Evolutionary conservation across 1,140 invertebrate species (phyloP).

Genomic region (Apis mellifera): DNA sequence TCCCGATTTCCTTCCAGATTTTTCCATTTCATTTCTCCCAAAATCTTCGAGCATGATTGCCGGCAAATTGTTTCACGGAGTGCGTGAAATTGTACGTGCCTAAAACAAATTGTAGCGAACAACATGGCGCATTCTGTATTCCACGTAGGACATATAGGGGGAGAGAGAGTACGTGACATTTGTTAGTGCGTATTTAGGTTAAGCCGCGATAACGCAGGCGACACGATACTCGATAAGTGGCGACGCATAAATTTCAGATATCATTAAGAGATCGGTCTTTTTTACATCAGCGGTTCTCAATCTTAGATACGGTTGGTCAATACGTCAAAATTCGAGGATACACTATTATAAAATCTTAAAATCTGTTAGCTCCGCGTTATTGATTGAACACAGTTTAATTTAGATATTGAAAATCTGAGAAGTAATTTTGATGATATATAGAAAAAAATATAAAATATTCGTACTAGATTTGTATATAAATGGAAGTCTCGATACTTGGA

Average conservation of each 20-base stretch:
- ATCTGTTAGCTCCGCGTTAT: background rate
- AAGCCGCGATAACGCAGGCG: constrained; percentile 40
- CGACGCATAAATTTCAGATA: constrained; percentile 57
- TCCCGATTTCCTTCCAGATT: background rate
- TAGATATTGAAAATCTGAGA: too few species aligned
- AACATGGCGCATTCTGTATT: constrained; percentile 1
- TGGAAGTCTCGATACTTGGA: too few species aligned
- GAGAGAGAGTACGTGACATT: constrained; percentile 22
- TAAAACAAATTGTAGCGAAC: background rate
- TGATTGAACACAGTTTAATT: too few species aligned
- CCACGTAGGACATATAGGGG: background rate
- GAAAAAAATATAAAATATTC: too few species aligned
- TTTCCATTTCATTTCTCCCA: background rate
- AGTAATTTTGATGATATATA: too few species aligned
- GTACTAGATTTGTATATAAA: too few species aligned
- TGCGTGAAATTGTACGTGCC: too few species aligned
- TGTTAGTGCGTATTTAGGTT: constrained; percentile 51
- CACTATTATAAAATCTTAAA: too few species aligned
- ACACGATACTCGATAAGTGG: constrained; percentile 46
- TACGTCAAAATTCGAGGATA: too few species aligned
- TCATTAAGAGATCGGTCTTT: constrained; percentile 41
- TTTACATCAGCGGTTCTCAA: background rate
- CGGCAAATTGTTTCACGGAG: background rate
- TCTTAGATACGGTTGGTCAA: too few species aligned
- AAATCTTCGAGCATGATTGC: background rate